Conservation (phyloP, 64 coral and sea anemone species). For the Cladopsammia gracilis region DNA sequence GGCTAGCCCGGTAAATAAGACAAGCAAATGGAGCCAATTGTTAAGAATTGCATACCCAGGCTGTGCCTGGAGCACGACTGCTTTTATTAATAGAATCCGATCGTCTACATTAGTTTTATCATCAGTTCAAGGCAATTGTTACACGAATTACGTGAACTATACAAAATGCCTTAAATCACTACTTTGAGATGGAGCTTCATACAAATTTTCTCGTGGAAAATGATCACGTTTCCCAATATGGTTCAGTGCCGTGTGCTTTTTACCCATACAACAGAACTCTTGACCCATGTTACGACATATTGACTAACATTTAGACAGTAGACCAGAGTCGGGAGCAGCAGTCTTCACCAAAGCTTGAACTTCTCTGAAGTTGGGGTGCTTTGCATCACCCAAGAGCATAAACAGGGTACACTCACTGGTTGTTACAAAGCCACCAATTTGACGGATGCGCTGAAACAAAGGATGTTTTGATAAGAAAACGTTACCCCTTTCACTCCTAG, state of each 20-base stretch:
- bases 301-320: conserved; percentile 88
- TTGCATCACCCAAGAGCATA: conserved; percentile 87
- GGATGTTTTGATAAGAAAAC: not conserved
- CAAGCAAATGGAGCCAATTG: not conserved
- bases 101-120: too few species aligned
- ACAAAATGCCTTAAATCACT: too few species aligned
- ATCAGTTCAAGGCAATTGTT: too few species aligned
- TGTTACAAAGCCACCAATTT: conserved; percentile 93
- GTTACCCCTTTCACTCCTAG: not conserved
- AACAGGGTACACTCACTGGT: conserved; percentile 94
- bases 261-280: too few species aligned
- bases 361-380: conserved; percentile 95
- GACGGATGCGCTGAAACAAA: conserved; percentile 88
- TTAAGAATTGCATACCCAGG: not conserved
- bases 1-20: not conserved
- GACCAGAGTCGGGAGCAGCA: conserved; percentile 92
- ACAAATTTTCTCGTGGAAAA: too few species aligned
- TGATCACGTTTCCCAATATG: too few species aligned
- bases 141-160: too few species aligned
- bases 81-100: not conserved
- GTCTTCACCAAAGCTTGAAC: conserved; percentile 97
- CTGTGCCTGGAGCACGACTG: not conserved
- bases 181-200: too few species aligned
- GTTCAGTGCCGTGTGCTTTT: too few species aligned
- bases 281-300: not conserved